Percentiles rank a stretch among this genome's conserved stretches.
These are phyloP conservation scores for Lycorma delicatula DNA, from an alignment of 1,140 invertebrate species.

Conservation along the genomic window DNA sequence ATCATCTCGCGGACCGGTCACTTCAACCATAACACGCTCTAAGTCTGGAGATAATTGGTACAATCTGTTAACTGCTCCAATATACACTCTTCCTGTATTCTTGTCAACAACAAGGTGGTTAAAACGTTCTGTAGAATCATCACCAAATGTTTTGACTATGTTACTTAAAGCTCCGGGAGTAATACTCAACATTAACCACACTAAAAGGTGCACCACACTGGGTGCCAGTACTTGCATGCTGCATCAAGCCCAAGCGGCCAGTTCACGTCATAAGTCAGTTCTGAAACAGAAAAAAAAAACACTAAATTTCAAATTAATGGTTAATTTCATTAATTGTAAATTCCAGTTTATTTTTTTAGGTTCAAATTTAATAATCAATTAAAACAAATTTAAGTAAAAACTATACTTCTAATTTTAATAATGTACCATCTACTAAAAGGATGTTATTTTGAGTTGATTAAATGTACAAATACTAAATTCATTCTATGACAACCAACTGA, in stretches of 20 bases:
- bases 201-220: constrained; percentile 13
- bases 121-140: constrained; percentile 52
- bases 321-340: neutral
- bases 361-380: neutral
- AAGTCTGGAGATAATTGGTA: constrained; percentile 87
- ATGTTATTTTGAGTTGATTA: too few relatives aligned
- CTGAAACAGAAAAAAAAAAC: constrained; percentile 8
- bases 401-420: neutral
- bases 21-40: constrained; percentile 60
- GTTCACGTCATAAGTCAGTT: constrained; percentile 16
- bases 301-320: neutral
- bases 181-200: constrained; percentile 13
- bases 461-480: too few relatives aligned
- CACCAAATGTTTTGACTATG: constrained; percentile 51
- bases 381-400: neutral
- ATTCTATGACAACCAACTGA: too few relatives aligned
- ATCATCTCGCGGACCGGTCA: constrained; percentile 85
- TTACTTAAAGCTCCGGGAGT: constrained; percentile 31
- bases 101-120: constrained; percentile 88
- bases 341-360: neutral
- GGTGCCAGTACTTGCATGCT: constrained; percentile 16
- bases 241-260: too few relatives aligned
- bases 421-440: too few relatives aligned
- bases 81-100: constrained; percentile 83
- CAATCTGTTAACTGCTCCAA: constrained; percentile 88